Percentiles rank a stretch among this genome's conserved stretches.
Evolutionary conservation across 2,888 invertebrate species (phyloP).

Genomic region (Drosophila bunnanda): DNA sequence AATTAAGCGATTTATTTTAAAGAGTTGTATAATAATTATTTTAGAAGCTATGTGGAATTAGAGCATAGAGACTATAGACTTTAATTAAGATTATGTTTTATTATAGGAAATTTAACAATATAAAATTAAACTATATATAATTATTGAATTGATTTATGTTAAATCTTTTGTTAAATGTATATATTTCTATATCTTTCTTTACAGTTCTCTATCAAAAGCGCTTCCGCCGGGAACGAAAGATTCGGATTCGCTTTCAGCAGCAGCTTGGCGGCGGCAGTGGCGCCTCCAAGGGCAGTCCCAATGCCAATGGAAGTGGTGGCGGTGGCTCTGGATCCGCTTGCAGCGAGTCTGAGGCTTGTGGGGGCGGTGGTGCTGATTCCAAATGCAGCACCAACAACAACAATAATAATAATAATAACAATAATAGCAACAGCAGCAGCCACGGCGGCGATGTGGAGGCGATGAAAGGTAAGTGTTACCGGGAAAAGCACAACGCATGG

Average conservation of each 20-base stretch:
- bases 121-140: not conserved
- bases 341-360: conserved; percentile 59
- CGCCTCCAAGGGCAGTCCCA: conserved; percentile 85
- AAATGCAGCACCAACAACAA: conserved; percentile 53
- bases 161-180: conserved; percentile 12
- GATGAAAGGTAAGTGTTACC: conserved; percentile 66
- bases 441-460: conserved; percentile 61
- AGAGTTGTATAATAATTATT: not conserved
- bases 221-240: conserved; percentile 93
- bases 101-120: not conserved
- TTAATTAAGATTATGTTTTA: too few species aligned
- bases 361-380: conserved; percentile 40
- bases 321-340: conserved; percentile 55
- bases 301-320: conserved; percentile 56
- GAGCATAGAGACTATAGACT: not conserved
- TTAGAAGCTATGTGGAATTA: not conserved
- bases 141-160: not conserved
- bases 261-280: conserved; percentile 90
- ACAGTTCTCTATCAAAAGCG: conserved; percentile 95
- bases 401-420: conserved; percentile 45
- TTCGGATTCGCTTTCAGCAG: conserved; percentile 92
- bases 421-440: conserved; percentile 59
- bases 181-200: conserved; percentile 62
- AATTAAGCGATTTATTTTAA: not conserved
- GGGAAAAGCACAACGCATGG: conserved; percentile 58